Conservation (phyloP, 1,140 invertebrate genomes). For the Aporrectodea caliginosa region DNA sequence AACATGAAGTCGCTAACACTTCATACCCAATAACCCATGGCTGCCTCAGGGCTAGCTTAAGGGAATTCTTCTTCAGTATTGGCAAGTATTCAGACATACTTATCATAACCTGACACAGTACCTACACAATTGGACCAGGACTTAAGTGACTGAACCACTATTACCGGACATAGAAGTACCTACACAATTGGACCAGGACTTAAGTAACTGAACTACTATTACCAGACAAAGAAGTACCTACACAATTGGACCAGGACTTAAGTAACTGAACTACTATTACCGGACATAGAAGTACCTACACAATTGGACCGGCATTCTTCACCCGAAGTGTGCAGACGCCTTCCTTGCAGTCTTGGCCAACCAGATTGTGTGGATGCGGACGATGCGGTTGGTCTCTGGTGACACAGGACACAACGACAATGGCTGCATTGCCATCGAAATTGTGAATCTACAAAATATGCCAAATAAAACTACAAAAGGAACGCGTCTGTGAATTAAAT, state of each 20-base stretch:
- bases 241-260: constrained; percentile 68
- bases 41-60: no score
- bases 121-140: constrained; percentile 69
- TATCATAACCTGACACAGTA: no score
- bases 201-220: no score
- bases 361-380: constrained; percentile 92
- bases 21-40: no score
- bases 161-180: no score
- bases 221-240: no score
- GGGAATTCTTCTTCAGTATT: no score
- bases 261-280: no score
- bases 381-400: constrained; percentile 76
- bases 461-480: constrained; percentile 35
- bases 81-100: no score
- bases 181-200: constrained; percentile 67
- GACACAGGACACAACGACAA: constrained; percentile 90
- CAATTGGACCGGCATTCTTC: constrained; percentile 67
- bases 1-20: no score
- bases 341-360: constrained; percentile 87
- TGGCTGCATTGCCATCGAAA: constrained; percentile 71
- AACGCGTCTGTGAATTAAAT: no score
- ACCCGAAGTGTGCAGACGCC: constrained; percentile 87
- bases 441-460: constrained; percentile 63
- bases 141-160: no score
- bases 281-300: constrained; percentile 11